Base-by-base conservation (phyloP, 2,888 invertebrate species). In the Scaptomyza reducta region DNA sequence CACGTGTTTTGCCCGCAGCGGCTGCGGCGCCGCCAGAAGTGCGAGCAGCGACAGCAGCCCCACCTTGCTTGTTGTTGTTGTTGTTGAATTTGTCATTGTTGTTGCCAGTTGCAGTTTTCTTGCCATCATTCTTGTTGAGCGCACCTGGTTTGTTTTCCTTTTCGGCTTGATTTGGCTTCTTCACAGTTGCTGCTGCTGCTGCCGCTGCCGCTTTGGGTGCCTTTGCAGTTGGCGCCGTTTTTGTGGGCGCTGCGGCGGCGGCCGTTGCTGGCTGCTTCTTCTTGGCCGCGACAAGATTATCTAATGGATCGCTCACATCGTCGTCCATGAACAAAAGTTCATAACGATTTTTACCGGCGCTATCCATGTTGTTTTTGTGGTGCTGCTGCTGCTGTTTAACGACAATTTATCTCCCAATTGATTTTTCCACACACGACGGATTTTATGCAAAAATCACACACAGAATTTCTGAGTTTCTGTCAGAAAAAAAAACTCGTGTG, bases 241-340 rank as follows among this genome's bases (percentile, higher is more conserved):
- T 77, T 66, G 78, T 64, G 50, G 70, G 50, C 41, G 78, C 70
- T 50, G 67, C 70, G 55, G 72, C 70, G 55, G 72, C 67, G 22
- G 77, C 51, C 31, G 79, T 51, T n/a, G 74, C 45, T 40, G 54
- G 47, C 80, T 87, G 88, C 79, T 90, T 89, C 77, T 87, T 88
- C 84, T 90, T 89, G 86, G 90, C 90, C 69, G 89, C 89, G 77
- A 89, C 88, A 79, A 90, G 81, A 89, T 91, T 91, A 90, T 91
- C 92, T 90, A 91, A 90, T 89, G 91, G 91, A 89, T 91, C 91
- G 85, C 89, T 89, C 82, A 90, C 87, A 88, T 91, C 91, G 80
- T 91, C 91, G 89, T 91, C 91, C 91, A 91, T 91, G 90, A 90
- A 91, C 90, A 91, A 90, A 77, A 91, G 90, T 87, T 91, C 91